Conservation (phyloP, 2,113 vertebrate species). For the Archocentrus centrarchus region DNA sequence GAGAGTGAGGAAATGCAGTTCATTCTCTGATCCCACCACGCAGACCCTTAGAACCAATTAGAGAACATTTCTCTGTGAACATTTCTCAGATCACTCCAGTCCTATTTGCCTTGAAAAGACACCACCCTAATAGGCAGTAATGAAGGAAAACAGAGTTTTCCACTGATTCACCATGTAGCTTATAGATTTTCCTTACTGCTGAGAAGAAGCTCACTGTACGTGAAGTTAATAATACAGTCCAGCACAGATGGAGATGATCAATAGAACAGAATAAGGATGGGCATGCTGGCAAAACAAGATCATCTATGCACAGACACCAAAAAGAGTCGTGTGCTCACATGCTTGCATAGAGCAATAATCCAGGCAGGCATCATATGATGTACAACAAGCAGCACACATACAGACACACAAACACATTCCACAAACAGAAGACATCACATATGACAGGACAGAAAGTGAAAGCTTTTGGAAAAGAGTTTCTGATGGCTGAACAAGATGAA, state of each 20-base stretch:
- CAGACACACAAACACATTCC: background rate
- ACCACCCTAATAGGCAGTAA: conserved; percentile 64
- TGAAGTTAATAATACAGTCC: conserved; percentile 24
- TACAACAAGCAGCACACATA: background rate
- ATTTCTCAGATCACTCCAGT: conserved; percentile 64
- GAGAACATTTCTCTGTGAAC: conserved; percentile 57
- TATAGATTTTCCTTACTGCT: conserved; percentile 36
- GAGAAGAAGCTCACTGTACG: conserved; percentile 39
- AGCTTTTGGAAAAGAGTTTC: conserved; percentile 32
- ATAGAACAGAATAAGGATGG: conserved; percentile 7
- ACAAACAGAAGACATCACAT: background rate
- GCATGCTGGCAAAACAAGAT: background rate
- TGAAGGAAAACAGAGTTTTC: conserved; percentile 69
- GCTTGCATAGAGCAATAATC: background rate
- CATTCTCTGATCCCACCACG: conserved; percentile 31
- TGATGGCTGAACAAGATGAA: conserved; percentile 56
- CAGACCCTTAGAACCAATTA: conserved; percentile 80
- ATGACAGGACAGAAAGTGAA: conserved; percentile 18
- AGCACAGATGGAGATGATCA: background rate
- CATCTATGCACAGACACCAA: background rate
- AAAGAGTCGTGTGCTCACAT: background rate
- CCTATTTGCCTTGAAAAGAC: conserved; percentile 68
- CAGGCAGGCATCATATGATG: background rate
- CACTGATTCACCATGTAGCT: conserved; percentile 41
- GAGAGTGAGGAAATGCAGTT: conserved; percentile 42